Evolutionary conservation across 1,140 invertebrate genomes (phyloP).

Genomic region (Caenorhabditis tropicalis): DNA sequence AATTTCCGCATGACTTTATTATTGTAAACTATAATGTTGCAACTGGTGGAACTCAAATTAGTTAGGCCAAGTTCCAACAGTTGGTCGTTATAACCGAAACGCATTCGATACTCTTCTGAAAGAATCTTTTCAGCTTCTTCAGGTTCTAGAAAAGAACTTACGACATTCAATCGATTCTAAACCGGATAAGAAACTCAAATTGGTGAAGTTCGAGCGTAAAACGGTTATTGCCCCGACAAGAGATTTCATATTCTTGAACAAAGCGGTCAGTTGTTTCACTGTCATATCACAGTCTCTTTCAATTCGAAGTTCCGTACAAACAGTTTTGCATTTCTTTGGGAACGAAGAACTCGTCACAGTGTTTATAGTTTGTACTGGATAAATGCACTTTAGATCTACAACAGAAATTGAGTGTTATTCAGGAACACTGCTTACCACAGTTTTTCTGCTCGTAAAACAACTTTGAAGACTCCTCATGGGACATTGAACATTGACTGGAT

Average conservation of each 20-base stretch:
- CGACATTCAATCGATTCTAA: background rate
- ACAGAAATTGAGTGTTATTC: no score
- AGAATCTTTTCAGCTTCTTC: no score
- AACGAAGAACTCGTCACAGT: background rate
- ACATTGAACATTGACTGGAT: no score
- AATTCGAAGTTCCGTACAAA: background rate
- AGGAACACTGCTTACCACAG: no score
- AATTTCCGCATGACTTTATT: background rate
- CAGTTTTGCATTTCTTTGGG: background rate
- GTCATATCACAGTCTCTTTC: background rate
- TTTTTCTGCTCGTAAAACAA: no score
- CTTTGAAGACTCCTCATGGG: no score
- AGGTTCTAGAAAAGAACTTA: no score
- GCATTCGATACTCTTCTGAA: background rate
- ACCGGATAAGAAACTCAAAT: background rate
- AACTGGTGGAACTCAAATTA: background rate
- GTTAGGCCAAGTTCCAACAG: background rate
- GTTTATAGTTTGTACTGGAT: background rate
- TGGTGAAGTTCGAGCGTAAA: background rate
- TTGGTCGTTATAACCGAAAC: background rate
- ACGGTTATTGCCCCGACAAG: background rate
- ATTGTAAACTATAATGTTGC: background rate
- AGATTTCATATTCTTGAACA: background rate
- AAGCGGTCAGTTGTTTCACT: background rate
- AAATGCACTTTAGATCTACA: background rate